Conservation (phyloP, 92 coral and sea anemone species). For the Diadumene lineata region DNA sequence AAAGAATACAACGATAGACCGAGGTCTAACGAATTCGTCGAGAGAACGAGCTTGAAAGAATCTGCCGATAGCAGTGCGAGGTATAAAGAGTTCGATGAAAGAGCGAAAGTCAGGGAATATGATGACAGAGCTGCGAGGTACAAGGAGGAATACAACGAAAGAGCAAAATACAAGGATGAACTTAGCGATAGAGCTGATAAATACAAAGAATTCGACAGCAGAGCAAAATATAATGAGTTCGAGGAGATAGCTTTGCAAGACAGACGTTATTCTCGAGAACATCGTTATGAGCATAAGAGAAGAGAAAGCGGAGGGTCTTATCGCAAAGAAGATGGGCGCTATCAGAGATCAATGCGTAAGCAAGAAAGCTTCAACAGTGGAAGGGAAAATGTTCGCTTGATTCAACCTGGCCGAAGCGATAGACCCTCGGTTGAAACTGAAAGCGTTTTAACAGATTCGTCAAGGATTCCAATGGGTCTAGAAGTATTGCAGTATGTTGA, state of each 20-base stretch:
- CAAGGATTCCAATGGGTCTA: slow-evolving; percentile 51
- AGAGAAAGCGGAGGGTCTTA: neutral
- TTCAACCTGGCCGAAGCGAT: slow-evolving; percentile 20
- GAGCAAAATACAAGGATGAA: no score
- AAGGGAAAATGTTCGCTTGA: slow-evolving; percentile 12
- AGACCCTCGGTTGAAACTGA: neutral
- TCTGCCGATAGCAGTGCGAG: no score
- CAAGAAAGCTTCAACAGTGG: neutral
- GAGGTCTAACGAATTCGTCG: no score
- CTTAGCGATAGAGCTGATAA: no score
- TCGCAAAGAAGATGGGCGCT: neutral
- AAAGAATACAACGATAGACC: no score
- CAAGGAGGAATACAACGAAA: no score
- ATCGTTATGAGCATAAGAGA: neutral
- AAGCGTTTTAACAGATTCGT: neutral
- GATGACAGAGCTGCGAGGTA: no score
- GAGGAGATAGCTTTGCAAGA: neutral
- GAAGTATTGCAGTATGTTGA: slow-evolving; percentile 60
- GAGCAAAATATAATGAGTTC: neutral
- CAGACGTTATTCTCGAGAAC: neutral
- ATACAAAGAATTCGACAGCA: no score
- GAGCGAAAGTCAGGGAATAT: no score
- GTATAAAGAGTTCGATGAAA: no score
- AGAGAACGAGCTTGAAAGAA: no score
- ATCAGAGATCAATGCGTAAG: neutral